phyloP scores from a whole-genome alignment of 2,113 vertebrate genomes.

The Ophiodon elongatus region DNA sequence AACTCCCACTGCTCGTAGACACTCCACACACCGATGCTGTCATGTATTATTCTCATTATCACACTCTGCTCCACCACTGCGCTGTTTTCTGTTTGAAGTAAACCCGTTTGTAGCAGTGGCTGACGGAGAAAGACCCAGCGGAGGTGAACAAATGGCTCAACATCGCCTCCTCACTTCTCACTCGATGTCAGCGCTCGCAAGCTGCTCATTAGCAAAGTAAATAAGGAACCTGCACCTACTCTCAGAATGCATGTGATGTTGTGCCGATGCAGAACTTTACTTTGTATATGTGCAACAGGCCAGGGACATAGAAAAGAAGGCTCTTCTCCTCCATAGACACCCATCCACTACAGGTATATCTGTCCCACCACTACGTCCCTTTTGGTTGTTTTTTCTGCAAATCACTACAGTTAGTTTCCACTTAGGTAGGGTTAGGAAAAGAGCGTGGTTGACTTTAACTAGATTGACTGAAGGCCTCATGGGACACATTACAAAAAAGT shows the following conservation, averaged over 20 bases:
- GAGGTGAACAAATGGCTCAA: neutral
- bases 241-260: neutral
- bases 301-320: neutral
- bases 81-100: neutral
- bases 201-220: slow-evolving; percentile 6
- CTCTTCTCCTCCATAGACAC: neutral
- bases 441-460: too few species aligned
- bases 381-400: too few species aligned
- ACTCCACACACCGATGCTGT: neutral
- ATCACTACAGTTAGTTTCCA: too few species aligned
- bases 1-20: slow-evolving; percentile 1
- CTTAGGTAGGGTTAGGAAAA: too few species aligned
- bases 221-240: neutral
- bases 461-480: too few species aligned
- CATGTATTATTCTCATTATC: slow-evolving; percentile 3
- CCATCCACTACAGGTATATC: neutral
- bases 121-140: neutral
- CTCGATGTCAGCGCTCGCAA: neutral
- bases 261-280: neutral
- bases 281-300: neutral
- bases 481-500: too few species aligned
- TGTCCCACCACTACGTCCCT: neutral
- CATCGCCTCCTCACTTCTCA: neutral
- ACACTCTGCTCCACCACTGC: neutral
- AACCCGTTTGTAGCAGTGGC: slow-evolving; percentile 6